phyloP scores from a whole-genome alignment of 2,888 invertebrate genomes.

The Dolomedes plantarius region DNA sequence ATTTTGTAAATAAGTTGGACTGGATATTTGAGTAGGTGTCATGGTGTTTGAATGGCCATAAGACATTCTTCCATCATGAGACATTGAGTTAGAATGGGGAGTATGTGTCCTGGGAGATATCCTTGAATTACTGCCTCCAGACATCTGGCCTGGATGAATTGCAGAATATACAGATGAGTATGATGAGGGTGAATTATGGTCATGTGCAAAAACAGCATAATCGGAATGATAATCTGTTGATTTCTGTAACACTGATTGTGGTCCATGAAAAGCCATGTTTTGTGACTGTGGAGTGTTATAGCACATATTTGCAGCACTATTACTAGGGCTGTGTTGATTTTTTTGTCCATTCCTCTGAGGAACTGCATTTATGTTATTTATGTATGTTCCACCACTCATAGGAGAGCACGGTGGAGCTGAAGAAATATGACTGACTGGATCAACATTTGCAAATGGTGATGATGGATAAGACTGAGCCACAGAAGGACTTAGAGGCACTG shows the following conservation, averaged over 20 bases:
- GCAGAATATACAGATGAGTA: slow-evolving; percentile 50
- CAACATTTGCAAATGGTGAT: slow-evolving; percentile 51
- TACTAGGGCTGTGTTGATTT: slow-evolving; percentile 41
- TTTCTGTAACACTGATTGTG: slow-evolving; percentile 39
- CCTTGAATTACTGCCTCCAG: slow-evolving; percentile 29
- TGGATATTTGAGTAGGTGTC: slow-evolving; percentile 39
- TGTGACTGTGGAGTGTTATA: slow-evolving; percentile 43
- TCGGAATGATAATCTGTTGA: slow-evolving; percentile 50
- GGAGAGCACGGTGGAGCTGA: slow-evolving; percentile 45
- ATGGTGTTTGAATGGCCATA: slow-evolving; percentile 28
- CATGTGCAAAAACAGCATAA: slow-evolving; percentile 34
- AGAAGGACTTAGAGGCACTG: slow-evolving; percentile 57
- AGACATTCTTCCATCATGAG: slow-evolving; percentile 34
- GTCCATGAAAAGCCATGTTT: slow-evolving; percentile 42
- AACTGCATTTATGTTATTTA: slow-evolving; percentile 52
- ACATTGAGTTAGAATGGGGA: slow-evolving; percentile 1
- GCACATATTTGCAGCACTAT: slow-evolving; percentile 34
- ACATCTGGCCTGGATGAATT: slow-evolving; percentile 30
- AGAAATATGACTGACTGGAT: slow-evolving; percentile 40
- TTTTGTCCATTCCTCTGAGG: slow-evolving; percentile 58
- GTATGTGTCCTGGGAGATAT: slow-evolving; percentile 33
- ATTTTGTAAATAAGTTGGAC: slow-evolving; percentile 42
- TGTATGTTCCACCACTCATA: slow-evolving; percentile 47
- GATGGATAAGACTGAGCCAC: slow-evolving; percentile 63
- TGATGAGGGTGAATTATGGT: slow-evolving; percentile 33